Evolutionary conservation across 2,888 invertebrate genomes (phyloP).

Genomic region (Apamea monoglypha): DNA sequence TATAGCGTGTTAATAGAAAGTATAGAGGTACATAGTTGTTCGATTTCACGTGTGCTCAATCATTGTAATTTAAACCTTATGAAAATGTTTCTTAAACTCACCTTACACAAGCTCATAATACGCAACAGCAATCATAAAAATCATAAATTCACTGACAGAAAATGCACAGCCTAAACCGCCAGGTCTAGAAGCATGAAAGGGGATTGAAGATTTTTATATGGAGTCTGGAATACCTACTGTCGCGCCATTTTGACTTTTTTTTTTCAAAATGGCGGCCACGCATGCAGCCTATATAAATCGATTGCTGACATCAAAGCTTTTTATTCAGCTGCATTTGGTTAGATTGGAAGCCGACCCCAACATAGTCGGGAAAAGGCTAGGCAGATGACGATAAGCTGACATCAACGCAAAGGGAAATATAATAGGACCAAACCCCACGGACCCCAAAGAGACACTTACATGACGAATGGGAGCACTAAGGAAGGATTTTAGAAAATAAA

Average conservation of each 20-base stretch:
- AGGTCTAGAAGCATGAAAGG: not conserved
- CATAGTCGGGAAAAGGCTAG: too few relatives aligned
- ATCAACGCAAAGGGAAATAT: too few relatives aligned
- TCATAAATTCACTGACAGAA: not conserved
- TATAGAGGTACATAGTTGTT: not conserved
- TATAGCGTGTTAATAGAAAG: not conserved
- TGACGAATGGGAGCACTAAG: not conserved
- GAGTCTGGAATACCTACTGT: too few relatives aligned
- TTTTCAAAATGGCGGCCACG: too few relatives aligned
- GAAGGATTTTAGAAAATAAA: not conserved
- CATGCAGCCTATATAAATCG: too few relatives aligned
- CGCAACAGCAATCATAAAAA: not conserved
- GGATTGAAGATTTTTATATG: too few relatives aligned
- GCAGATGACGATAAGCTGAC: too few relatives aligned
- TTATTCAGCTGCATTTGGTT: too few relatives aligned
- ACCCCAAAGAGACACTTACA: not conserved
- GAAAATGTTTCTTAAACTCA: not conserved
- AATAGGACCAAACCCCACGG: too few relatives aligned
- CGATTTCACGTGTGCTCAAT: not conserved
- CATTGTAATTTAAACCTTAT: conserved; percentile 18
- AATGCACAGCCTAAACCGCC: not conserved
- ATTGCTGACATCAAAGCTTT: too few relatives aligned
- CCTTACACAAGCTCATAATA: not conserved
- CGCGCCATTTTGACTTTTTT: too few relatives aligned
- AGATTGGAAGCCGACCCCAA: too few relatives aligned